phyloP scores from a whole-genome alignment of 1,140 invertebrate genomes.

The Oscheius sp. region DNA sequence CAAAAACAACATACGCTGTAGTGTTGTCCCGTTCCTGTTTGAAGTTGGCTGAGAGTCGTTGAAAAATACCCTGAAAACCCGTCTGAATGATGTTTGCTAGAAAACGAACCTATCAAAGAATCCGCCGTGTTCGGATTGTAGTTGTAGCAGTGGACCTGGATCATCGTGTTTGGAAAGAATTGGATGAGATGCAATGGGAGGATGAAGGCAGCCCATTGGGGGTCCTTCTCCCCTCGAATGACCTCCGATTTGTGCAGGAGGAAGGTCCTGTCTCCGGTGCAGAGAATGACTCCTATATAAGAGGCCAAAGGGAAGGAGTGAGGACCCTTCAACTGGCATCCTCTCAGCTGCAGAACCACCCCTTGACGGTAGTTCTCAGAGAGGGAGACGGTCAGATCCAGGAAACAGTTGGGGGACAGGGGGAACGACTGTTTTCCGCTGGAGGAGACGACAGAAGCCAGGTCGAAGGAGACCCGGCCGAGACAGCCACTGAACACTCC shows the following conservation, averaged over 20 bases:
- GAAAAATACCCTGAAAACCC: slow-evolving; percentile 8
- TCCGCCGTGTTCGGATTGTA: slow-evolving; percentile 13
- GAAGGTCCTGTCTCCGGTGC: not conserved
- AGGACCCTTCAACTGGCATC: not conserved
- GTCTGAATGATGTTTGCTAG: not conserved
- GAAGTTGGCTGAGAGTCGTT: slow-evolving; percentile 14
- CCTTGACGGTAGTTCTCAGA: not conserved
- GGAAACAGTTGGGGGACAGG: not conserved
- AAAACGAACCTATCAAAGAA: slow-evolving; percentile 5
- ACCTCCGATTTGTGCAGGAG: not conserved
- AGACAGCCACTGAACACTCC: not conserved
- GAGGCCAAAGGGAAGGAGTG: not conserved
- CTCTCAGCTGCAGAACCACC: not conserved
- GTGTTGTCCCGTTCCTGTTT: slow-evolving; percentile 3
- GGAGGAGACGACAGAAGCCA: not conserved
- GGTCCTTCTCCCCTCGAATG: not conserved
- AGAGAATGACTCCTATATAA: not conserved
- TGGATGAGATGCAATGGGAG: slow-evolving; percentile 6
- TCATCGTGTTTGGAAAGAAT: not conserved
- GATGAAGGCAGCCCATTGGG: not conserved
- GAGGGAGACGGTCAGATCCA: not conserved
- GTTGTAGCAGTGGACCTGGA: slow-evolving; percentile 10
- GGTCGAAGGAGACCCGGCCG: not conserved
- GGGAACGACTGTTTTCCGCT: not conserved
- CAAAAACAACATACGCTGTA: slow-evolving; percentile 24